Conservation (phyloP, 2,113 vertebrate genomes). For the Columba livia region DNA sequence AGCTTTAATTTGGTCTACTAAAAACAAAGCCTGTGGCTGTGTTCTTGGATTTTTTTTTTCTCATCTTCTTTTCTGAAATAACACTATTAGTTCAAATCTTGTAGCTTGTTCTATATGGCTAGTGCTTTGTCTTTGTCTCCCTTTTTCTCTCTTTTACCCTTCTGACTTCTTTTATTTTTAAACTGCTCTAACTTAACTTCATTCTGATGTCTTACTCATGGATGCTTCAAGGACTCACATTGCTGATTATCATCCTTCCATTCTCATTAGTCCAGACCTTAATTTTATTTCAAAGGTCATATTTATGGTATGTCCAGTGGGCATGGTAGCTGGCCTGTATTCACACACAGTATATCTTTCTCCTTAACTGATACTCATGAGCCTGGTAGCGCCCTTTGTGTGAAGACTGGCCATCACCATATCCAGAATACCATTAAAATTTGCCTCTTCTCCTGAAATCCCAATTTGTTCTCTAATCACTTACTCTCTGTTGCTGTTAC, state of each 20-base stretch:
- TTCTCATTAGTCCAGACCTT: constrained; percentile 46
- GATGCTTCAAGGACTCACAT: constrained; percentile 27
- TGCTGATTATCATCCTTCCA: background rate
- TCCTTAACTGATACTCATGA: background rate
- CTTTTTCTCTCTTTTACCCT: background rate
- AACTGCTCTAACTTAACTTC: background rate
- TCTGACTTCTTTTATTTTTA: constrained; percentile 32
- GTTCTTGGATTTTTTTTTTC: background rate
- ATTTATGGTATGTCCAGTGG: background rate
- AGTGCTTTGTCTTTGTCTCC: constrained; percentile 14
- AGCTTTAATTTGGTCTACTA: constrained; percentile 34
- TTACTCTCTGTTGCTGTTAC: background rate
- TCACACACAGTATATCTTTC: background rate
- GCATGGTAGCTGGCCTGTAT: background rate
- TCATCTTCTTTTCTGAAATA: constrained; percentile 5
- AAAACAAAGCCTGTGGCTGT: constrained; percentile 45
- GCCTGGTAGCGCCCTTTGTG: background rate
- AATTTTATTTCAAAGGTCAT: constrained; percentile 55
- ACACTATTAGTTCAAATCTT: constrained; percentile 17
- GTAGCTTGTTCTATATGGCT: background rate
- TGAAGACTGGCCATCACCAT: background rate
- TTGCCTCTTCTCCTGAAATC: background rate
- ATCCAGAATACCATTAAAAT: background rate
- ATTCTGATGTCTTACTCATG: constrained; percentile 18
- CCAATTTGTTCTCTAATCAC: background rate